Evolutionary conservation across 2,888 invertebrate species (phyloP).

Genomic region (Drosophila acutilabella): DNA sequence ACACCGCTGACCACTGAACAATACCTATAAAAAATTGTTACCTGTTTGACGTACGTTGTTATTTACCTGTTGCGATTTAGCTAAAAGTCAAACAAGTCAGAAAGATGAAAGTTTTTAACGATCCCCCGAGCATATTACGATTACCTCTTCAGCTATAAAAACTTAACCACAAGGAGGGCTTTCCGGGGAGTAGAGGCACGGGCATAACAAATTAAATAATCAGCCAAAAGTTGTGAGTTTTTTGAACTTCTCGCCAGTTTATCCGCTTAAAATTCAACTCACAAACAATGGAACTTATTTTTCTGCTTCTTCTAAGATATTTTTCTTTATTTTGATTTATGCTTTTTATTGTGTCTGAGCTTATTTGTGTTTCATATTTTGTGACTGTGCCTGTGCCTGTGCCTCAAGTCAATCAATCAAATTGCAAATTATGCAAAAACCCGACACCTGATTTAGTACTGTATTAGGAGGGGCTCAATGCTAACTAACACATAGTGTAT

Average conservation of each 20-base stretch:
- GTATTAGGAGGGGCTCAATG: conserved; percentile 14
- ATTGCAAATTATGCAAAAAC: conserved; percentile 64
- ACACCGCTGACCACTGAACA: neutral
- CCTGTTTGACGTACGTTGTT: conserved; percentile 31
- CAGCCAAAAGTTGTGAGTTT: conserved; percentile 57
- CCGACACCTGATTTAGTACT: conserved; percentile 31
- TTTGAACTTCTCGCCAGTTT: conserved; percentile 58
- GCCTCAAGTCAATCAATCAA: conserved; percentile 68
- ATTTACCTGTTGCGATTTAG: conserved; percentile 45
- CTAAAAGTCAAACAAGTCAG: conserved; percentile 39
- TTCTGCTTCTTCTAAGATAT: conserved; percentile 4
- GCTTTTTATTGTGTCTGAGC: conserved; percentile 16
- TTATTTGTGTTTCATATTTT: conserved; percentile 48
- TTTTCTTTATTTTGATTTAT: conserved; percentile 19
- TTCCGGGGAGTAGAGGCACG: neutral
- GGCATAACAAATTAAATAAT: conserved; percentile 49
- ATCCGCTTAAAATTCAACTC: conserved; percentile 58
- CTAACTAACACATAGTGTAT: conserved; percentile 12
- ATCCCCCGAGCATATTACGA: conserved; percentile 34
- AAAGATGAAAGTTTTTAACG: conserved; percentile 49
- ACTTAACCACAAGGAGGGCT: neutral
- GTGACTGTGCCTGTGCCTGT: conserved; percentile 16
- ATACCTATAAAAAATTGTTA: conserved; percentile 16
- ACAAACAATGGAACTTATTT: conserved; percentile 50
- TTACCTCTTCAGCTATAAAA: conserved; percentile 46